phyloP scores from a whole-genome alignment of 2,797 vertebrate genomes.

The Sebastes goodei region DNA sequence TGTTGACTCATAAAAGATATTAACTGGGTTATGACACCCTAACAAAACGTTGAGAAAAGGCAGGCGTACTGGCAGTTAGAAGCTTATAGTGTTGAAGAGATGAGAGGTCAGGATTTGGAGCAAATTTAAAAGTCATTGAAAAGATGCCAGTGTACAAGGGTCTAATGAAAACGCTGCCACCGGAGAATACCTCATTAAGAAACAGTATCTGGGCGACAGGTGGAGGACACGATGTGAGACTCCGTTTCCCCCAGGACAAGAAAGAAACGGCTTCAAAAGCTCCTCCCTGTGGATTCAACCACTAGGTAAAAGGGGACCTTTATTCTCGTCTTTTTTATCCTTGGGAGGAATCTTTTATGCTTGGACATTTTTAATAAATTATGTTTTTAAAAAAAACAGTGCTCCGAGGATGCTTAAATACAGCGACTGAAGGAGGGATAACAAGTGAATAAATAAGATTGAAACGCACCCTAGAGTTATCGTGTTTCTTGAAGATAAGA shows the following conservation, averaged over 20 bases:
- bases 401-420: background rate
- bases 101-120: constrained; percentile 2
- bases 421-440: background rate
- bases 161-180: constrained; percentile 6
- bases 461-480: constrained; percentile 26
- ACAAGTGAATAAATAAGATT: constrained; percentile 19
- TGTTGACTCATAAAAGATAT: constrained; percentile 45
- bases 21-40: constrained; percentile 26
- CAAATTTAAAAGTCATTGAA: background rate
- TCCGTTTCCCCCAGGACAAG: background rate
- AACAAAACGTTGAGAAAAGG: background rate
- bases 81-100: background rate
- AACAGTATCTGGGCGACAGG: constrained; percentile 7
- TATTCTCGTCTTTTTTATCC: background rate
- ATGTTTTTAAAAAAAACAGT: background rate
- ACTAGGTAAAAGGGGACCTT: background rate
- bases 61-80: background rate
- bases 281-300: background rate
- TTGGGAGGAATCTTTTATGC: background rate
- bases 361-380: background rate
- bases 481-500: constrained; percentile 52
- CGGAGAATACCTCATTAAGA: constrained; percentile 17
- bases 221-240: constrained; percentile 4
- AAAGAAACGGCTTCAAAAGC: background rate
- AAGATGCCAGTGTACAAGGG: background rate